Conservation (phyloP, 1,140 invertebrate species). For the Whitmania pigra region DNA sequence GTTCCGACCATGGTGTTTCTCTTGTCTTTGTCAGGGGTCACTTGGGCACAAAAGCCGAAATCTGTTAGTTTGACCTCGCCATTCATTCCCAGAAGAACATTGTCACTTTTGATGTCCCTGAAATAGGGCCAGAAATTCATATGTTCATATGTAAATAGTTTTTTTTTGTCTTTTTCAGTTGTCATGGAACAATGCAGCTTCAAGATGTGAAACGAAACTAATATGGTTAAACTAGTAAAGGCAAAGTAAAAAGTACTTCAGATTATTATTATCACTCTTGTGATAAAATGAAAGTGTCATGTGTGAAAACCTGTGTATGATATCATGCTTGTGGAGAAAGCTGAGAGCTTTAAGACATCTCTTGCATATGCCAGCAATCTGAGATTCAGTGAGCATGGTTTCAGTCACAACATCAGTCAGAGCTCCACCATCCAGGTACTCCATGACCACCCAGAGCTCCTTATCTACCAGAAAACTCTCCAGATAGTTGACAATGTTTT, state of each 20-base stretch:
- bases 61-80: slow-evolving; percentile 41
- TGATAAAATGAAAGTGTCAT: background rate
- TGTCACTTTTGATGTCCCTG: slow-evolving; percentile 26
- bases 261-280: background rate
- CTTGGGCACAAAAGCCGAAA: slow-evolving; percentile 44
- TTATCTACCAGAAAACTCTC: slow-evolving; percentile 81
- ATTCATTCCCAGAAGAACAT: slow-evolving; percentile 25
- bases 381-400: slow-evolving; percentile 56
- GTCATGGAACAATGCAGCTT: background rate
- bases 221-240: too few relatives aligned
- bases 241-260: too few relatives aligned
- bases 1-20: slow-evolving; percentile 42
- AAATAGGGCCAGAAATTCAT: background rate
- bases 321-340: slow-evolving; percentile 22
- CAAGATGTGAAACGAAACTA: background rate
- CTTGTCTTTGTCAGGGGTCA: slow-evolving; percentile 31
- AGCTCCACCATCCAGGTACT: slow-evolving; percentile 48
- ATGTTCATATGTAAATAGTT: background rate
- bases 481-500: slow-evolving; percentile 55
- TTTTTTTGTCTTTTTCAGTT: too few relatives aligned
- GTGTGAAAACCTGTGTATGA: slow-evolving; percentile 23
- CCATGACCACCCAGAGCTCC: slow-evolving; percentile 57
- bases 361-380: slow-evolving; percentile 92
- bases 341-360: slow-evolving; percentile 41
- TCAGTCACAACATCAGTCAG: slow-evolving; percentile 49